These are phyloP conservation scores for Nesometra sesokonis DNA, from an alignment of 35 echinoderm and acorn worm species.

Conservation along the genomic window DNA sequence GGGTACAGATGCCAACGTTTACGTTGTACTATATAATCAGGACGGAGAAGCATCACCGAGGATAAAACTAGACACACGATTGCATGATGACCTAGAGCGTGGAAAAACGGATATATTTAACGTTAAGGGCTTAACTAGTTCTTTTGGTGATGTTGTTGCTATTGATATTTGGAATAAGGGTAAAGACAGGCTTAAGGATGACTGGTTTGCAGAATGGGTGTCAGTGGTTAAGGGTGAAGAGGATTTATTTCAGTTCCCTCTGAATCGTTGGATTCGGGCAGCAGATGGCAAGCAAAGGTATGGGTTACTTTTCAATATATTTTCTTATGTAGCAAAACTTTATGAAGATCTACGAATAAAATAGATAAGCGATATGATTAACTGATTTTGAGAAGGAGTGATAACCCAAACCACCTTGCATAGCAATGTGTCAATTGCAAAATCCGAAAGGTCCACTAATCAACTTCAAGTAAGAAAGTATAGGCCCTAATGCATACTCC, in stretches of 20 bases:
- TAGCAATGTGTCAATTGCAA: too few relatives aligned
- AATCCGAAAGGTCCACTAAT: too few relatives aligned
- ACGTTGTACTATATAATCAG: conserved; percentile 50
- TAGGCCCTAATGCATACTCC: too few relatives aligned
- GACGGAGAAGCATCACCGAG: conserved; percentile 38
- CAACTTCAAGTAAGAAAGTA: too few relatives aligned
- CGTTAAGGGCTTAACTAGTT: conserved; percentile 31
- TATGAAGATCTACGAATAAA: too few relatives aligned
- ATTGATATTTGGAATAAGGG: conserved; percentile 58
- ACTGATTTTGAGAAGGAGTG: too few relatives aligned
- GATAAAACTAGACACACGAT: conserved; percentile 47
- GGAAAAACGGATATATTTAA: conserved; percentile 51
- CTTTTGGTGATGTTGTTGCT: conserved; percentile 31
- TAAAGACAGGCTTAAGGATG: conserved; percentile 21
- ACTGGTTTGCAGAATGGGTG: conserved; percentile 63
- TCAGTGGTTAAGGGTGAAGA: conserved; percentile 1
- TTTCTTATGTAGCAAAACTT: too few relatives aligned
- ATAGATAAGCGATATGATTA: too few relatives aligned
- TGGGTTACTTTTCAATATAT: neutral
- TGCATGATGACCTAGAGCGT: conserved; percentile 66
- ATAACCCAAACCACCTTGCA: too few relatives aligned
- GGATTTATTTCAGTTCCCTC: conserved; percentile 30
- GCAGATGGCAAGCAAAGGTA: neutral
- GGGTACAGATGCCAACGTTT: conserved; percentile 77
- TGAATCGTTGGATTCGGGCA: conserved; percentile 68